Evolutionary conservation across 2,888 invertebrate genomes (phyloP).

Genomic region (Cataglyphis livida): DNA sequence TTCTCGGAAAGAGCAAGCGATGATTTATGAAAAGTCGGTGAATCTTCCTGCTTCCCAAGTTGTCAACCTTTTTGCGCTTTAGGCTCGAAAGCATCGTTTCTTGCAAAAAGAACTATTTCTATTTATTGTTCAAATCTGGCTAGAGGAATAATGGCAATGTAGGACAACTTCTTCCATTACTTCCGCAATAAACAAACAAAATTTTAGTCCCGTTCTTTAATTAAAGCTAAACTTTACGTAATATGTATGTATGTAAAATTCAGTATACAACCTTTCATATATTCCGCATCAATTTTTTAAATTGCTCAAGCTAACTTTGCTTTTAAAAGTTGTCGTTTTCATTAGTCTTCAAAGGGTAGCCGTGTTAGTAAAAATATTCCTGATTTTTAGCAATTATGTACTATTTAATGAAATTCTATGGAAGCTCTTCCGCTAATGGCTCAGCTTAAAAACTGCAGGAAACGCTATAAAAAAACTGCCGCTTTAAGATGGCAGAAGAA

Average conservation of each 20-base stretch:
- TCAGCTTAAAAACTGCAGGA: constrained; percentile 43
- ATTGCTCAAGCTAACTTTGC: constrained; percentile 36
- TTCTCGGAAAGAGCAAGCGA: constrained; percentile 10
- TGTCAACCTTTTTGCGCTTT: not conserved
- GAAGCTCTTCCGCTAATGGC: constrained; percentile 50
- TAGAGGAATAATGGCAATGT: constrained; percentile 51
- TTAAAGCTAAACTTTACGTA: constrained; percentile 14
- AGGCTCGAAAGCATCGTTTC: constrained; percentile 14
- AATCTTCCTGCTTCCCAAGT: constrained; percentile 21
- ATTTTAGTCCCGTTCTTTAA: constrained; percentile 22
- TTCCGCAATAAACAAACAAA: constrained; percentile 48
- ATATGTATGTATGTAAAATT: constrained; percentile 1
- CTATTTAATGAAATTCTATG: constrained; percentile 51
- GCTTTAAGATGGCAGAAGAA: constrained; percentile 18
- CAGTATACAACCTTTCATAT: not conserved
- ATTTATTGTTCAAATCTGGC: constrained; percentile 39
- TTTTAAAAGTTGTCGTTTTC: constrained; percentile 25
- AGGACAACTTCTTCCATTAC: not conserved
- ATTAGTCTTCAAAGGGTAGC: constrained; percentile 38
- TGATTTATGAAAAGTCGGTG: constrained; percentile 26
- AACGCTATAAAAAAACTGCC: constrained; percentile 33
- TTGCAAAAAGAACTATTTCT: constrained; percentile 28
- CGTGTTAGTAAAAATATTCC: constrained; percentile 36
- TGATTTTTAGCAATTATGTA: constrained; percentile 49
- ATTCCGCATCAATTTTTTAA: not conserved